Conservation (phyloP, 2,888 invertebrate genomes). For the Parascotia fuliginaria region DNA sequence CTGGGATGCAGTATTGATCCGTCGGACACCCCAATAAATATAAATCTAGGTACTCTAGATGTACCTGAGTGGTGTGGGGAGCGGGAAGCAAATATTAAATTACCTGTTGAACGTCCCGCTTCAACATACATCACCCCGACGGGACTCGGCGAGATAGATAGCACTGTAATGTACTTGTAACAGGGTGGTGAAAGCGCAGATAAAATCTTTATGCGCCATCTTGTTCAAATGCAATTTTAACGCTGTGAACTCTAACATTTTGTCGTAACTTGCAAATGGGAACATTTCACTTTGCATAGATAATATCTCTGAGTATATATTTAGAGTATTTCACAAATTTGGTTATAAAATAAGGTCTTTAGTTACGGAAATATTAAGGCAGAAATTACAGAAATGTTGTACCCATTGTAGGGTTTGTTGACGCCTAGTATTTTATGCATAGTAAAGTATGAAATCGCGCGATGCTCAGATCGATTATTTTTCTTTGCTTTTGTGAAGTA, state of each 20-base stretch:
- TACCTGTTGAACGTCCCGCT: constrained; percentile 14
- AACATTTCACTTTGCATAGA: not conserved
- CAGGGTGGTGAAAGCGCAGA: constrained; percentile 1
- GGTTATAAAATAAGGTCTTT: no score
- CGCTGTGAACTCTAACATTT: not conserved
- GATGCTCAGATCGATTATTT: no score
- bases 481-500: no score
- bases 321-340: no score
- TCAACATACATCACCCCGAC: constrained; percentile 2
- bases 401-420: no score
- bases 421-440: no score
- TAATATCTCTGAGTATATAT: no score
- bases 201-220: not conserved
- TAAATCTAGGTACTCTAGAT: constrained; percentile 12
- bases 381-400: no score
- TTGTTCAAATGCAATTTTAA: not conserved
- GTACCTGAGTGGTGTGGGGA: constrained; percentile 7
- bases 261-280: not conserved
- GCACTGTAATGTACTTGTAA: not conserved
- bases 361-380: no score
- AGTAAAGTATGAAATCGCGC: no score
- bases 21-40: constrained; percentile 13
- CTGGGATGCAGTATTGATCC: constrained; percentile 18
- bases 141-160: constrained; percentile 1
- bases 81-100: constrained; percentile 16